Percentiles rank a stretch among this genome's conserved stretches.
Evolutionary conservation across 1,140 invertebrate species (phyloP).

Genomic region (Bombus polaris): DNA sequence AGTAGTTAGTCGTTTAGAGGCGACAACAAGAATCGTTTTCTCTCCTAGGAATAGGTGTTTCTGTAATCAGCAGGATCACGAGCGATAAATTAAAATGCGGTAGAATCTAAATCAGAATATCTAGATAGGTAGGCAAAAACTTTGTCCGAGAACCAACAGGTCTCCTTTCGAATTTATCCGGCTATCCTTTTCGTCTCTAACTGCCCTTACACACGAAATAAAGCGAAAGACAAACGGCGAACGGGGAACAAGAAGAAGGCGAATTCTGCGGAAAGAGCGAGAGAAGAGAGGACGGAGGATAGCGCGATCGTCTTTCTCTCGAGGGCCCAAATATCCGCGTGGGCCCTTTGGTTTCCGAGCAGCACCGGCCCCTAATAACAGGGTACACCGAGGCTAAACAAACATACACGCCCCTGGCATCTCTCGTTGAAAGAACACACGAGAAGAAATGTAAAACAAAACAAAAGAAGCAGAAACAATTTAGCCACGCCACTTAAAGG

Average conservation of each 20-base stretch:
- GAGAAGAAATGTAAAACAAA: conserved; percentile 57
- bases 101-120: conserved; percentile 60
- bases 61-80: conserved; percentile 54
- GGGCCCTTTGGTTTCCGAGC: conserved; percentile 71
- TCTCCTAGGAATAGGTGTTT: conserved; percentile 26
- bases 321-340: conserved; percentile 65
- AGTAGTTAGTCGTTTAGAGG: background rate
- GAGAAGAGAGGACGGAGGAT: conserved; percentile 53
- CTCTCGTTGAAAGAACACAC: conserved; percentile 78
- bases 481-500: conserved; percentile 53
- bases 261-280: conserved; percentile 3
- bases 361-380: conserved; percentile 79
- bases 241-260: background rate
- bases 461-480: conserved; percentile 30
- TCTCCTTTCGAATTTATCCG: conserved; percentile 55
- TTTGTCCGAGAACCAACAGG: background rate
- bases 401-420: conserved; percentile 82
- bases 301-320: conserved; percentile 65
- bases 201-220: conserved; percentile 42
- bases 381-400: conserved; percentile 80
- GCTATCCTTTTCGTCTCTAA: conserved; percentile 38
- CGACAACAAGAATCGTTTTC: background rate
- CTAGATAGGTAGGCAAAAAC: conserved; percentile 31
- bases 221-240: background rate
- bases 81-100: conserved; percentile 66